Conservation (phyloP, 2,888 invertebrate species). For the Rhorus exstirpatorius region DNA sequence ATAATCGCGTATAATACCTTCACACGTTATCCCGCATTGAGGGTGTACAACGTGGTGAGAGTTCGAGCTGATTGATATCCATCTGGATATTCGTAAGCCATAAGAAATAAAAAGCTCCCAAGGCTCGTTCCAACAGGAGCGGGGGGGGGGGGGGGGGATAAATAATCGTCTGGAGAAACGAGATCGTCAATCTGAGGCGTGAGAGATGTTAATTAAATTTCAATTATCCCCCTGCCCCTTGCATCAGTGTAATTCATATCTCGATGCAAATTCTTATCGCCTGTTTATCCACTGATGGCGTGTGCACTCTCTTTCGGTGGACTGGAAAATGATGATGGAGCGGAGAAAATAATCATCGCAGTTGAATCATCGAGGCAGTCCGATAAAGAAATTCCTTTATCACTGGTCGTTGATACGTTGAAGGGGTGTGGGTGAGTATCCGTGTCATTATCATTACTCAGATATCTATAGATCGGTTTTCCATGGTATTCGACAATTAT, state of each 20-base stretch:
- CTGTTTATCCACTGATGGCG: constrained; percentile 47
- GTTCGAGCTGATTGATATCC: constrained; percentile 41
- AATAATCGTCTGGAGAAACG: constrained; percentile 52
- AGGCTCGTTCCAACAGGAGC: not conserved
- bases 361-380: not conserved
- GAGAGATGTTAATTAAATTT: constrained; percentile 61
- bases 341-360: not conserved
- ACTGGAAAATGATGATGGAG: constrained; percentile 2
- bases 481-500: no score
- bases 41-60: constrained; percentile 15
- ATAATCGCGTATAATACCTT: constrained; percentile 49
- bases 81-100: constrained; percentile 50
- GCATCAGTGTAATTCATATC: constrained; percentile 32
- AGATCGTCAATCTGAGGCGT: constrained; percentile 39
- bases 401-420: not conserved
- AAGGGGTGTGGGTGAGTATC: not conserved
- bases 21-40: constrained; percentile 14
- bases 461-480: no score
- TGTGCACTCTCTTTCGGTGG: constrained; percentile 8
- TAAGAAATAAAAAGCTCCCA: constrained; percentile 27
- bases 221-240: constrained; percentile 45
- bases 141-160: not conserved
- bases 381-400: not conserved
- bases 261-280: constrained; percentile 51
- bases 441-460: not conserved